Evolutionary conservation across 2,888 invertebrate genomes (phyloP).

Genomic region (Hirtodrosophila alboralis): DNA sequence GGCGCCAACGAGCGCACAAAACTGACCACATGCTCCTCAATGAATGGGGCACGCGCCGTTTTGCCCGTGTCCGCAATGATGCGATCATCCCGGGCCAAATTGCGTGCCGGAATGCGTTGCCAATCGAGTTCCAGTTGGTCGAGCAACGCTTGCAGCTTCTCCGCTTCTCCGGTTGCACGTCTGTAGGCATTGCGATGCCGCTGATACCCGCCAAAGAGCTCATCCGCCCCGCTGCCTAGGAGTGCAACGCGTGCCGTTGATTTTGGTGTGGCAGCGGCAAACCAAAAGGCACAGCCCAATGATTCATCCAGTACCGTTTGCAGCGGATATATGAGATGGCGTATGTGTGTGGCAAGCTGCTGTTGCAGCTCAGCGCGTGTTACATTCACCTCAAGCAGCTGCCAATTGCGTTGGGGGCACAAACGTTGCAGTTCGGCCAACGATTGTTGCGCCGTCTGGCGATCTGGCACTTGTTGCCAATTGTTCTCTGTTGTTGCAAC

Average conservation of each 20-base stretch:
- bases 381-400: constrained; percentile 92
- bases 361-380: constrained; percentile 87
- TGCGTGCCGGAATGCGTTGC: constrained; percentile 93
- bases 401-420: constrained; percentile 90
- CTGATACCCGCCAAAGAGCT: constrained; percentile 97
- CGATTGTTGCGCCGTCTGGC: constrained; percentile 90
- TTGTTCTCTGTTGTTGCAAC: constrained; percentile 54
- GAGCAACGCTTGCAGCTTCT: constrained; percentile 85
- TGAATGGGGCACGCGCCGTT: constrained; percentile 92
- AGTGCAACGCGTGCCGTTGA: constrained; percentile 83
- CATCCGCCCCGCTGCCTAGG: constrained; percentile 98
- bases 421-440: constrained; percentile 88
- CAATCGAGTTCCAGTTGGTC: constrained; percentile 91
- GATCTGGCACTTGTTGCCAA: constrained; percentile 94
- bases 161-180: constrained; percentile 85
- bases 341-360: constrained; percentile 86
- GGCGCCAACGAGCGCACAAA: constrained; percentile 87
- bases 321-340: constrained; percentile 93
- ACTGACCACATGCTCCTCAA: constrained; percentile 89
- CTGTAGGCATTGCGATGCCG: constrained; percentile 91
- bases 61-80: constrained; percentile 95
- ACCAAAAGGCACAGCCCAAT: constrained; percentile 98
- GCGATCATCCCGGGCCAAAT: constrained; percentile 97
- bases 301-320: constrained; percentile 97
- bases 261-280: constrained; percentile 88